Evolutionary conservation across 2,888 invertebrate genomes (phyloP).

Genomic region (Notodromas monacha): DNA sequence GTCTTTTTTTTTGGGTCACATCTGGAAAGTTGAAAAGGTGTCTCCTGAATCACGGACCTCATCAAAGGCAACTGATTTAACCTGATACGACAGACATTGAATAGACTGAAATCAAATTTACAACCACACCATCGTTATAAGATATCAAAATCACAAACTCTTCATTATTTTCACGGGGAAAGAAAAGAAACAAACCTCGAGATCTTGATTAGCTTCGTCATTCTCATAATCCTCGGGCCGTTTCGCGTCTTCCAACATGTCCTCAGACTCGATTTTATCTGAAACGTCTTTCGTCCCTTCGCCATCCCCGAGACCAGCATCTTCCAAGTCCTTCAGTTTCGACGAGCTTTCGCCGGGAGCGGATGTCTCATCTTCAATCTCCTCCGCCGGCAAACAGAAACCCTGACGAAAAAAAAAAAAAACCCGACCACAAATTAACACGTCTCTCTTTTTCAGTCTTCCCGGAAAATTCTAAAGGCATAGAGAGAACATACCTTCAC

Average conservation of each 20-base stretch:
- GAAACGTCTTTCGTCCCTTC: constrained; percentile 79
- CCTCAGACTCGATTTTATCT: constrained; percentile 45
- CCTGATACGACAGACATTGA: too few species aligned
- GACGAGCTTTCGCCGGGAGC: constrained; percentile 15
- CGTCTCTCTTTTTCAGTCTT: not conserved
- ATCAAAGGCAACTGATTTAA: too few species aligned
- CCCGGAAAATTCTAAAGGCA: not conserved
- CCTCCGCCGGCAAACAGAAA: constrained; percentile 64
- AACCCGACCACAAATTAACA: constrained; percentile 6
- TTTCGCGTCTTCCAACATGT: constrained; percentile 17
- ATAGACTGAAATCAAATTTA: too few species aligned
- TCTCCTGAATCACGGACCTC: too few species aligned
- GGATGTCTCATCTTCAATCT: constrained; percentile 22
- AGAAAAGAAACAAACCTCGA: constrained; percentile 19
- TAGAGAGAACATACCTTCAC: not conserved
- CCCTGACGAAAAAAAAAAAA: constrained; percentile 25
- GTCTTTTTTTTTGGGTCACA: too few species aligned
- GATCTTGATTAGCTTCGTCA: constrained; percentile 33
- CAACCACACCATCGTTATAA: too few species aligned
- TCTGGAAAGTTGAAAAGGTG: too few species aligned
- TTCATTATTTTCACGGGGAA: not conserved
- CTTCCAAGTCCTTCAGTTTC: constrained; percentile 22
- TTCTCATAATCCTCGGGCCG: constrained; percentile 35
- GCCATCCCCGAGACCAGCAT: constrained; percentile 70
- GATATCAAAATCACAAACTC: too few species aligned